Evolutionary conservation across 1,140 invertebrate species (phyloP), one percentile per base, ranked within the genome.

Genomic region (Leptopilina boulardi): DNA sequence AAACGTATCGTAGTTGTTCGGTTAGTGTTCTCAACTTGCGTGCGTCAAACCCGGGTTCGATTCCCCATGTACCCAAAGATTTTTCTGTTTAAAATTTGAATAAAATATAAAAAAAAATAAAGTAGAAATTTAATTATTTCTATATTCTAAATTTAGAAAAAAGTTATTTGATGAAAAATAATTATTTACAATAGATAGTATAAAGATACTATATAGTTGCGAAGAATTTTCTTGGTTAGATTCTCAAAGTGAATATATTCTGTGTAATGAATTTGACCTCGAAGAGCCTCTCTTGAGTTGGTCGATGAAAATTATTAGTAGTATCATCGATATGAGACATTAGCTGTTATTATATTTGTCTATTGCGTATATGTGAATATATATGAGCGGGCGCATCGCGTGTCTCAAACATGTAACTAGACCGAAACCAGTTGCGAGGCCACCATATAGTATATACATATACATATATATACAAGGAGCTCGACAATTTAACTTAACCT

Each of bases 401-500:
- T 85, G 84, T 74, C 80, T 71, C 78, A 77, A 73, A 77, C 81
- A 76, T 71, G 73, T 76, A 88, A 88, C 89, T 86, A 87, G 86
- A 87, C 80, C 85, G 86, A 84, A 84, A 86, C 84, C 84, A 79
- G 82, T 80, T 77, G 56, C 81, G 76, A 76, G 77, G 82, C 77
- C 54, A 26, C 54, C 21, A 19, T n/a, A n/a, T n/a, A n/a, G n/a
- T n/a, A n/a, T n/a, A n/a, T n/a, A n/a, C n/a, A n/a, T n/a, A n/a
- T n/a, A n/a, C n/a, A n/a, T n/a, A n/a, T n/a, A n/a, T n/a, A n/a
- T 80, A 76, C 70, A 77, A 80, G 78, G 80, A 80, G 74, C 77
- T 80, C 81, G 80, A 83, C 83, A 85, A 86, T 87, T 85, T 85
- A 85, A 82, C 77, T 82, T 80, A 89, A 88, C 86, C 85, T 89